Evolutionary conservation across 2,113 vertebrate genomes (phyloP), one percentile per base, ranked within the genome.

Genomic region (Clupea harengus): DNA sequence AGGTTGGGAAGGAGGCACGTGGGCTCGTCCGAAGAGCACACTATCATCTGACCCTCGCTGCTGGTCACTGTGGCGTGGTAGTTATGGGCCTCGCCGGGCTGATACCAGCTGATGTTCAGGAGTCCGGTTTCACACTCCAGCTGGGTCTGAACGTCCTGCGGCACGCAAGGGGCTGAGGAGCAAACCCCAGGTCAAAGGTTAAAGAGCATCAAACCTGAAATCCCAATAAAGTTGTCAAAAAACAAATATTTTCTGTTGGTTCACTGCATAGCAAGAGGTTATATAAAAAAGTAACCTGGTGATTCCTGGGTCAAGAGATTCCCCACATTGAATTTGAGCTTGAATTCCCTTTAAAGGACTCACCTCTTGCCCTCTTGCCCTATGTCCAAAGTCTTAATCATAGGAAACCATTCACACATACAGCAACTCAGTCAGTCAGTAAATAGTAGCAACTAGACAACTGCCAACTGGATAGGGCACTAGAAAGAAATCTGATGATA

Each of bases 101-200:
- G 92, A 50, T 89, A 67, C 95, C 95, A 96, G 78, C 93, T 94
- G 7, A 96, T 52, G 8, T 93, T 94, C 54, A 95, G 88, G 60
- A 89, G 88, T 2, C 92, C 93, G 3, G 91, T 89, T 47, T 87
- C 89, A 86, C 94, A 96, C 78, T 91, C 85, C 0, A 96, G 86
- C 50, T 88, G 0, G 11, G 39, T 83, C 54, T 91, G 87, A 22
- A 95, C 32, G 0, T 91, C 84, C 28, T 91, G 82, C 45, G 95
- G 94, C 22, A 91, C 89, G 60, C 95, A 96, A 0, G 95, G 95
- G 82, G 92, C 95, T 96, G 89, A 13, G 87, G 82, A 39, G 13
- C 25, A 32, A 28, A 75, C 10, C 18, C 18, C 20, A 60, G 54
- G 54, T 60, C 54, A 60, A 22, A 60, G 54, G 54, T 60, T 18